Percentiles rank a stretch among this genome's conserved stretches.
Evolutionary conservation across 2,888 invertebrate genomes (phyloP).

Genomic region (Escarpia spicata): DNA sequence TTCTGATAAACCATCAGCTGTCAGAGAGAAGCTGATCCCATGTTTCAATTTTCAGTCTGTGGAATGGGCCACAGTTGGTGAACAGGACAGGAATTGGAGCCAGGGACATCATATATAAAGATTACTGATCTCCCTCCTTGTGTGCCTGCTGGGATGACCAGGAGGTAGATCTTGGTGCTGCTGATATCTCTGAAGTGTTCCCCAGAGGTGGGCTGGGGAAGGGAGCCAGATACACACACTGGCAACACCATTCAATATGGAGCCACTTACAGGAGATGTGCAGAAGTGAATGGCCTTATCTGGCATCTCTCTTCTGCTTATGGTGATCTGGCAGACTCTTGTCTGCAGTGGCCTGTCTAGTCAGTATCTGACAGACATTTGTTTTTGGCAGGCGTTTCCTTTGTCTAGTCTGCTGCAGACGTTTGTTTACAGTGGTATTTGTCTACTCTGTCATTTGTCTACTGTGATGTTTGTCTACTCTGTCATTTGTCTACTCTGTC

Average conservation of each 20-base stretch:
- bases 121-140: not conserved
- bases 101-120: not conserved
- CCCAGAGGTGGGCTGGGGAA: not conserved
- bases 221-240: not conserved
- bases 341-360: not conserved
- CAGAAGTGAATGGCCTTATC: not conserved
- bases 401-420: not conserved
- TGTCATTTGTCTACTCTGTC: not conserved
- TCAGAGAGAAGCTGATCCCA: not conserved
- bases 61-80: not conserved
- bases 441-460: not conserved
- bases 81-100: not conserved
- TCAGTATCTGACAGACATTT: not conserved
- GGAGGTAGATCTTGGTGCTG: not conserved
- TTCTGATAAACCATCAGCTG: not conserved
- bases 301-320: not conserved
- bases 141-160: not conserved
- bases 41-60: not conserved
- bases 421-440: not conserved
- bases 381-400: not conserved
- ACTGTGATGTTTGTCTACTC: not conserved
- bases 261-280: not conserved
- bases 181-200: not conserved
- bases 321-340: not conserved
- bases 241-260: not conserved